phyloP scores from a whole-genome alignment of 2,888 invertebrate species.

The Bombylius major region DNA sequence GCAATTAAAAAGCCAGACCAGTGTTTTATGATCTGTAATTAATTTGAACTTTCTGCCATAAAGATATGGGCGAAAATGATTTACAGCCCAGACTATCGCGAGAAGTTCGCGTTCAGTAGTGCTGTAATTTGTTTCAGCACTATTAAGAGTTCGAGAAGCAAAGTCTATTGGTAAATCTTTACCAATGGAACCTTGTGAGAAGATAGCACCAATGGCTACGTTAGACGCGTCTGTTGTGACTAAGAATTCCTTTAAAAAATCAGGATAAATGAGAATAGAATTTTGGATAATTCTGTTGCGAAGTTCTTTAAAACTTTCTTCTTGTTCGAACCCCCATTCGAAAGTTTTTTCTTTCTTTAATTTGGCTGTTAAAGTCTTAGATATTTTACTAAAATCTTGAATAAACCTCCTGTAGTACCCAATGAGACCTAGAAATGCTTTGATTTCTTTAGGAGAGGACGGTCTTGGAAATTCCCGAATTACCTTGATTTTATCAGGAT shows the following conservation, averaged over 20 bases:
- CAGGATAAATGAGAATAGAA: background rate
- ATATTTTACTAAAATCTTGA: constrained; percentile 3
- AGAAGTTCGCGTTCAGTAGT: constrained; percentile 18
- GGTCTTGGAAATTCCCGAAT: constrained; percentile 10
- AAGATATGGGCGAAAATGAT: constrained; percentile 21
- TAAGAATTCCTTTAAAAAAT: background rate
- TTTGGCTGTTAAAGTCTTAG: background rate
- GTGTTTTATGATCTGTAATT: constrained; percentile 21
- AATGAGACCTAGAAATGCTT: constrained; percentile 15
- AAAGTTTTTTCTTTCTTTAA: background rate
- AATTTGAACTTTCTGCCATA: constrained; percentile 20
- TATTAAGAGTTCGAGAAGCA: constrained; percentile 17
- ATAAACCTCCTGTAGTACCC: constrained; percentile 12
- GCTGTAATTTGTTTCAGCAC: constrained; percentile 14
- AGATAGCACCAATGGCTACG: background rate
- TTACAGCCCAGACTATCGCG: constrained; percentile 17
- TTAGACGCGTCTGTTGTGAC: background rate
- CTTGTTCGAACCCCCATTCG: constrained; percentile 1
- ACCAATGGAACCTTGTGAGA: background rate
- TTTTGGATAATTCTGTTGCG: background rate
- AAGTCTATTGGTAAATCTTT: constrained; percentile 15
- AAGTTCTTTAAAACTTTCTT: background rate
- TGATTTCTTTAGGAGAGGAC: constrained; percentile 15
- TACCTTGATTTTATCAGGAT: constrained; percentile 1
- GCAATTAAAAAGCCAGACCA: constrained; percentile 15